These are phyloP conservation scores for Caenorhabditis remanei DNA, from an alignment of 1,140 invertebrate species.

Conservation along the genomic window DNA sequence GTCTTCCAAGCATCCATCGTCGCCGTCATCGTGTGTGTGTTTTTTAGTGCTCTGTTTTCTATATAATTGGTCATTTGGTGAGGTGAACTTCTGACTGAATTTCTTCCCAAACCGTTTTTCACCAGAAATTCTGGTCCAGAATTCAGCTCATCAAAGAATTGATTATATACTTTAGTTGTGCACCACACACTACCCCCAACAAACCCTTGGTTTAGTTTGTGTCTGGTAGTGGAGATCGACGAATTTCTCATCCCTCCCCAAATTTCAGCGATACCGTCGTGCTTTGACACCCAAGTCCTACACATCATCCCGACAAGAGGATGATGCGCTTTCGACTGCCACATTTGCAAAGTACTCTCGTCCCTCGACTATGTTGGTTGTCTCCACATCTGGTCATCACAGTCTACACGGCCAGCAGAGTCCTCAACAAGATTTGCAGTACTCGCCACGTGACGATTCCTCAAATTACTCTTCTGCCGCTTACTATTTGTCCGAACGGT, in stretches of 20 bases:
- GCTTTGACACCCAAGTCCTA: constrained; percentile 42
- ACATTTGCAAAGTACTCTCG: constrained; percentile 40
- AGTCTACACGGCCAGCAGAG: neutral
- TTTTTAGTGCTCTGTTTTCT: neutral
- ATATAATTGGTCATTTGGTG: no score
- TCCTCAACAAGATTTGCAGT: neutral
- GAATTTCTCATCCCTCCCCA: neutral
- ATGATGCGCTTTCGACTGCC: constrained; percentile 5
- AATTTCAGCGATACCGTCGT: constrained; percentile 39
- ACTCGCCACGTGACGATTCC: constrained; percentile 9
- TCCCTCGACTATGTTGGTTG: neutral
- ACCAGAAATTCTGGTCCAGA: neutral
- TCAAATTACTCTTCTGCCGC: constrained; percentile 55
- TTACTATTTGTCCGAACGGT: constrained; percentile 58
- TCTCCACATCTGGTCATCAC: neutral
- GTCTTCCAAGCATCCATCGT: neutral
- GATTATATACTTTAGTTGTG: neutral
- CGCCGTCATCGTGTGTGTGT: neutral
- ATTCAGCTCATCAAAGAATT: neutral
- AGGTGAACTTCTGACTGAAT: no score
- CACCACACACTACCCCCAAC: constrained; percentile 10
- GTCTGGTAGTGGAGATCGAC: neutral
- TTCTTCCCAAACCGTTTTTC: neutral
- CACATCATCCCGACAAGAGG: constrained; percentile 17
- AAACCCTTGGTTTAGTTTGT: constrained; percentile 43